Evolutionary conservation across 2,888 invertebrate genomes (phyloP), one percentile per base, ranked within the genome.

Genomic region (Monochamus alternatus): DNA sequence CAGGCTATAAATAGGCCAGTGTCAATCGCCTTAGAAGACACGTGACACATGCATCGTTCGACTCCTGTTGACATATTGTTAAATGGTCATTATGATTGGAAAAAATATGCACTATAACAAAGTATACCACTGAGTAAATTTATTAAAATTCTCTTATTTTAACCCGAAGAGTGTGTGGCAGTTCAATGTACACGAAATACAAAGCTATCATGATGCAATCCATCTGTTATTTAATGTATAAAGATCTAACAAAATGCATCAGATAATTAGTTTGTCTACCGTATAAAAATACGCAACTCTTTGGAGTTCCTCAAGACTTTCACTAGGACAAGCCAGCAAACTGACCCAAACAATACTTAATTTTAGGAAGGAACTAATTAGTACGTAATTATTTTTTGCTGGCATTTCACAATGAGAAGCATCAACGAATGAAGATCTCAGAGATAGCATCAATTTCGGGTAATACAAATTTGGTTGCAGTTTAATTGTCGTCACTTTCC

Each of bases 1-100:
- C 76, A 67, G 59, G 47, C 22, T 74, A 74, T 66, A 76, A 76
- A 74, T 76, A 63, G 76, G 74, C 71, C 74, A 74, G 47, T 74
- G 76, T 74, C 76, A 74, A 74, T 76, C 55, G 74, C 62, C 63
- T 51, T 10, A 38, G 70, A 62, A 64, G 68, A 43, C 60, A 51
- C 51, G 51, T 52, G 51, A 66, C n/a, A 31, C 65, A 51, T 66
- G 30, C 31, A 51, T 30, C 51, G 64, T 47, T 43, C 5, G 14
- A 7, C 38, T 38, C 7, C 38, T 38, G 38, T 38, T 4, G 38
- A 5, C 7, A 38, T 7, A 38, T 38, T 38, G 4, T 38, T 38
- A 5, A 1, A 38, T 38, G 38, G 38, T 4, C 38, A 38, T 38
- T 38, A 8, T 68, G 44, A 22, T 69, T 55, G 30, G 10, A 14